Conservation (phyloP, 2,113 vertebrate genomes). For the Scytalopus superciliaris region DNA sequence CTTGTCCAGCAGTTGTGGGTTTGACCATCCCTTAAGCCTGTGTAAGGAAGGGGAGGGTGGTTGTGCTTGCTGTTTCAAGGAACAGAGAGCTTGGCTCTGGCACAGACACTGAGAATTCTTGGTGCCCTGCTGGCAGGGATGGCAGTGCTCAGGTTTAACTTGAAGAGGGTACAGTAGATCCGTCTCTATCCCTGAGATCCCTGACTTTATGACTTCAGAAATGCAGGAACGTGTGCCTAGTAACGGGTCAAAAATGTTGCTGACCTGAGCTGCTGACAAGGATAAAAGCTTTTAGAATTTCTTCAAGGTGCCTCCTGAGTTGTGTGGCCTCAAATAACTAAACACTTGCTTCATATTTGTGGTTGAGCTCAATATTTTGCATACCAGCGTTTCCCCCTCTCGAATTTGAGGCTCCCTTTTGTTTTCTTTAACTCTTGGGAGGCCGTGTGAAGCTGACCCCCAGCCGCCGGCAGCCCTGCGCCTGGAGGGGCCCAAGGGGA, state of each 20-base stretch:
- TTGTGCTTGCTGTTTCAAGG: neutral
- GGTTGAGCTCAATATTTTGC: constrained; percentile 59
- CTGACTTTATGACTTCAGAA: neutral
- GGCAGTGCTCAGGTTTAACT: accelerated
- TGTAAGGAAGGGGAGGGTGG: accelerated
- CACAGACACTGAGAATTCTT: neutral
- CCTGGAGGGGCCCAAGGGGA: neutral
- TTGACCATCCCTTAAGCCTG: neutral
- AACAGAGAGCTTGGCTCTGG: neutral
- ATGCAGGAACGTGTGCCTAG: accelerated
- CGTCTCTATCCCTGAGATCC: neutral
- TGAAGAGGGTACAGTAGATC: accelerated
- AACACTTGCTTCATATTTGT: constrained; percentile 51
- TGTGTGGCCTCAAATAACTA: constrained; percentile 29
- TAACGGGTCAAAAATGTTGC: neutral
- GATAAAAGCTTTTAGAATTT: constrained; percentile 36
- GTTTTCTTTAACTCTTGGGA: constrained; percentile 58
- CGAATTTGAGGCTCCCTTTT: neutral
- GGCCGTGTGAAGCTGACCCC: constrained; percentile 41
- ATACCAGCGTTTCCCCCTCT: constrained; percentile 44
- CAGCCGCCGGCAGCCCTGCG: neutral
- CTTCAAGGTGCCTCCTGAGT: constrained; percentile 17
- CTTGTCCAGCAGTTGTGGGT: neutral
- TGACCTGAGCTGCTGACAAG: neutral
- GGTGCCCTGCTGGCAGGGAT: neutral